phyloP scores from a whole-genome alignment of 53 echinoderm and acorn worm species.

The Arbacia lixula region DNA sequence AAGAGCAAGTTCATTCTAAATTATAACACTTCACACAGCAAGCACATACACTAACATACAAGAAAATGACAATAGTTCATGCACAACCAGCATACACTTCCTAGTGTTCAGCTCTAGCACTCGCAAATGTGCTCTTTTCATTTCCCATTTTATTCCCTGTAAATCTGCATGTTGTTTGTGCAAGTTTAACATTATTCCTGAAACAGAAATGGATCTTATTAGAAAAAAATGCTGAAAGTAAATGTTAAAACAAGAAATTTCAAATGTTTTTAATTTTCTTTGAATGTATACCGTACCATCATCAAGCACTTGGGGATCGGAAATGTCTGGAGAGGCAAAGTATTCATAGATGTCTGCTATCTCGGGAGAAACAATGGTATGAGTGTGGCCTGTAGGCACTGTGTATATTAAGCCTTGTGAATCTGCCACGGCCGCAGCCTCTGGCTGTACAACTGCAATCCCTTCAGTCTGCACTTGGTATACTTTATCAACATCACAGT shows the following conservation, averaged over 20 bases:
- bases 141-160: no score
- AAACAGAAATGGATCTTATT: no score
- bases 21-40: no score
- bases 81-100: no score
- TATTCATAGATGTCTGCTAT: constrained; percentile 17
- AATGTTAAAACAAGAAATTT: neutral
- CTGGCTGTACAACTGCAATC: neutral
- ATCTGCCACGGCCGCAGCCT: neutral
- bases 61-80: no score
- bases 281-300: constrained; percentile 44
- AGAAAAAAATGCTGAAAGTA: neutral
- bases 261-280: neutral
- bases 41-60: no score
- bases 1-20: no score
- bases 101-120: no score
- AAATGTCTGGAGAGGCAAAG: constrained; percentile 17
- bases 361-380: constrained; percentile 20
- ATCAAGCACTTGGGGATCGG: constrained; percentile 18
- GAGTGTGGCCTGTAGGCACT: constrained; percentile 5
- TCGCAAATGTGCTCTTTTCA: no score
- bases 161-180: no score
- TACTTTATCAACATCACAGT: constrained; percentile 19
- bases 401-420: constrained; percentile 1
- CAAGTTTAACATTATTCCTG: no score
- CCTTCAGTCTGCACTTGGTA: neutral